Conservation (phyloP, 2,113 vertebrate genomes). For the Bombycilla garrulus region DNA sequence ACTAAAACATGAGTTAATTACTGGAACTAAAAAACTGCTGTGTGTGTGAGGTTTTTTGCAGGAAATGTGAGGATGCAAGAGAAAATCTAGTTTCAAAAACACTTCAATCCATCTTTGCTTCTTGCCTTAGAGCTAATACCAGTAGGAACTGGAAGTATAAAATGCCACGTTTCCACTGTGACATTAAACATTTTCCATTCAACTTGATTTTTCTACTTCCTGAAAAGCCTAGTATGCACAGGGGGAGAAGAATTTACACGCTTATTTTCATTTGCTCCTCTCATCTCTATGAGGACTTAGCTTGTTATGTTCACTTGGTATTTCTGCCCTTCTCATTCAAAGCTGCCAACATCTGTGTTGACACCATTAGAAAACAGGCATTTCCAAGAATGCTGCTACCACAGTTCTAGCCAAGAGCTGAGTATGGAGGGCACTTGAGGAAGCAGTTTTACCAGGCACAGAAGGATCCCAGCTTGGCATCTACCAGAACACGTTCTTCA, state of each 20-base stretch:
- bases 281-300: background rate
- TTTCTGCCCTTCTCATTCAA: background rate
- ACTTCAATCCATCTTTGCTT: background rate
- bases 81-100: background rate
- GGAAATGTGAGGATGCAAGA: background rate
- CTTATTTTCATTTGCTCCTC: background rate
- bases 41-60: background rate
- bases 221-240: rapidly evolving
- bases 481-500: background rate
- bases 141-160: background rate
- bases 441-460: background rate
- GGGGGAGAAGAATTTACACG: background rate
- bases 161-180: background rate
- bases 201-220: background rate
- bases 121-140: background rate
- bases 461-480: background rate
- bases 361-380: rapidly evolving
- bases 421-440: rapidly evolving
- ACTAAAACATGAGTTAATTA: background rate
- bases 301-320: background rate
- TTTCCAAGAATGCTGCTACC: rapidly evolving
- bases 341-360: background rate
- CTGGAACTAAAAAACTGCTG: background rate
- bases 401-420: background rate
- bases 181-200: background rate